phyloP scores from a whole-genome alignment of 2,797 vertebrate species.

The Gadopsis marmoratus region DNA sequence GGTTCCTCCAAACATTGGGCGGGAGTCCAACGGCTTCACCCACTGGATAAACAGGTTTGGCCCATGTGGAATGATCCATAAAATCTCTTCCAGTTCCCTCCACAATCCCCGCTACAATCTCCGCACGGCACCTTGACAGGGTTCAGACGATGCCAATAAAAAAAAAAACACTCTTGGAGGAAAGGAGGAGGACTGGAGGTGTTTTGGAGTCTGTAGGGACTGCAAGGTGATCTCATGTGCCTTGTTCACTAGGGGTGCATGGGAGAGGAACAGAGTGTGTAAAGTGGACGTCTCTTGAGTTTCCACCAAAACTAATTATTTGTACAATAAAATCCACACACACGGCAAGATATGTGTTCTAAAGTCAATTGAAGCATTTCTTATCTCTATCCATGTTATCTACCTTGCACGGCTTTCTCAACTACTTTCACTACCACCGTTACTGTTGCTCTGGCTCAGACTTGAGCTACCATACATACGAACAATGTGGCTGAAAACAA shows the following conservation, averaged over 20 bases:
- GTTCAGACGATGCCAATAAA: conserved; percentile 18
- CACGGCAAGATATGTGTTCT: background rate
- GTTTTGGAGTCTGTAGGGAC: background rate
- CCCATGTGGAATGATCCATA: conserved; percentile 37
- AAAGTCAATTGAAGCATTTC: background rate
- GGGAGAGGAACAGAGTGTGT: background rate
- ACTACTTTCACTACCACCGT: background rate
- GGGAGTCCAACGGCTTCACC: conserved; percentile 46
- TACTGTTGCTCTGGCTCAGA: background rate
- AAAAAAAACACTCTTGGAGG: conserved; percentile 15
- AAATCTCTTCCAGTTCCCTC: conserved; percentile 56
- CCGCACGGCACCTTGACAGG: conserved; percentile 28
- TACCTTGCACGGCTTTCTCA: background rate
- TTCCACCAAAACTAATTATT: background rate
- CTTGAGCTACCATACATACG: background rate
- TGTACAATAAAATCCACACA: background rate
- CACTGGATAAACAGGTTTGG: conserved; percentile 58
- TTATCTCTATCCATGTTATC: background rate
- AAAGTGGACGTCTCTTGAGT: background rate
- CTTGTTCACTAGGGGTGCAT: background rate
- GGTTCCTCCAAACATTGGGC: conserved; percentile 41
- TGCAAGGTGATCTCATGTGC: background rate
- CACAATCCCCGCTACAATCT: conserved; percentile 39
- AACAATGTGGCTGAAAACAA: no score
- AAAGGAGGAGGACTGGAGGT: conserved; percentile 6